Base-by-base conservation (phyloP, 2,113 vertebrate species). In the Oryzias woworae region DNA sequence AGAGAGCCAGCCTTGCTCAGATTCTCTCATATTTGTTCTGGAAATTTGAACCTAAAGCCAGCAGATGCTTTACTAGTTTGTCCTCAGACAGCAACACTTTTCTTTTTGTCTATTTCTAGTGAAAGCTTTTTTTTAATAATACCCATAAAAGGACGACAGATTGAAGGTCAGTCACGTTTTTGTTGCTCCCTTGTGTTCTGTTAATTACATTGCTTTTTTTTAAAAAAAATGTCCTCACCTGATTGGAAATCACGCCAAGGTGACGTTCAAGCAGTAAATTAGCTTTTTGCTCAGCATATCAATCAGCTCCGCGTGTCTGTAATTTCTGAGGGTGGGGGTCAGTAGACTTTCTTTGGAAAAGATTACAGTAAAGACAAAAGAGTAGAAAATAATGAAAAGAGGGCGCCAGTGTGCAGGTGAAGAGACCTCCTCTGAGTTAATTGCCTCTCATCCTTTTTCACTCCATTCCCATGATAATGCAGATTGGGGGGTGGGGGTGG, bases 361-460 rank as follows among this genome's bases (percentile, higher is more conserved):
- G 31, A 71, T 56, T 31, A 36, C 49, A 52, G 62, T 70, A 75
- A 72, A 56, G 47, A n/a, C 23, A n/a, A 26, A 2, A 42, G 12
- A 43, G 52, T 28, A 20, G 53, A 16, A 58, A 58, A 44, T 62
- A 71, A 59, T 28, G 53, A 49, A 18, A 44, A 17, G 56, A 80
- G 51, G 78, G 52, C 71, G 51, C 49, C 72, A 61, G 81, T 85
- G 73, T 86, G 66, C 36, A 28, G 62, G 20, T 7, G 47, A 78
- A 69, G 24, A 72, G 77, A 69, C 55, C 66, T 82, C 73, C 66
- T 84, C 57, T 53, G 81, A 78, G 66, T 73, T 86, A 83, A 85
- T 85, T 83, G 77, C 67, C 71, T 62, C 69, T 56, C 83, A 84
- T 83, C 70, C 65, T 75, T 81, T 85, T 74, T 73, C 78, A 70